Evolutionary conservation across 2,113 vertebrate genomes (phyloP), one percentile per base, ranked within the genome.

Genomic region (Phrynosoma platyrhinos): DNA sequence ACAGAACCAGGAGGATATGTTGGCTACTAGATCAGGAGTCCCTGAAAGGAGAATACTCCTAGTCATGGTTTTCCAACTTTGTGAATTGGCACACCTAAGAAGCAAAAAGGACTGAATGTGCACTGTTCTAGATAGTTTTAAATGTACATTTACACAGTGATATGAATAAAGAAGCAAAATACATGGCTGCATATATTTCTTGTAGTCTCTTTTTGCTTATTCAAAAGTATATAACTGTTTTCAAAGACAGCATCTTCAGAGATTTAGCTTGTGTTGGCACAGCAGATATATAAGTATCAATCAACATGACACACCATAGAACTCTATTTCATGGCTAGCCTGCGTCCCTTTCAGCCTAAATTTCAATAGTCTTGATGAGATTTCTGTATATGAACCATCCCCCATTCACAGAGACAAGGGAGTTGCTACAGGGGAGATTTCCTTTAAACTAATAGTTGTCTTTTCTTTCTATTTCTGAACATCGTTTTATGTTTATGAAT

Each of bases 201-300:
- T 74, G 62, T 74, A 62, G 27, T 5, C 12, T 27, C 27, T 9
- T 71, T 71, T 30, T 30, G 25, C 27, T 2, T 80, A 80, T 42
- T 32, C 0, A 0, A 36, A 82, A 87, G 53, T 25, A 62, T 42
- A 62, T 20, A 72, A 62, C 5, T 87, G 32, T 9, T 62, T 58
- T 75, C 69, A 75, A 84, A 71, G 71, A 75, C 83, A 74, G 9
- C 2, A 42, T 76, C 2, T 91, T 83, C 42, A 23, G 58, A 85
- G 14, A 27, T 87, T 89, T 78, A 68, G 14, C 1, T 40, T 78
- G 8, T 40, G 83, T 64, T 69, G 12, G 74, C 42, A 79, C 20
- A 5, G 53, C 75, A 30, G 90, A 21, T 71, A 81, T 66, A 92
- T n/a, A 84, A 71, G 4, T 25, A 66, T 1, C 83, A 87, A 87